phyloP scores from a whole-genome alignment of 37 sponge, comb jelly and placozoan species.

The Eunapius fragilis region DNA sequence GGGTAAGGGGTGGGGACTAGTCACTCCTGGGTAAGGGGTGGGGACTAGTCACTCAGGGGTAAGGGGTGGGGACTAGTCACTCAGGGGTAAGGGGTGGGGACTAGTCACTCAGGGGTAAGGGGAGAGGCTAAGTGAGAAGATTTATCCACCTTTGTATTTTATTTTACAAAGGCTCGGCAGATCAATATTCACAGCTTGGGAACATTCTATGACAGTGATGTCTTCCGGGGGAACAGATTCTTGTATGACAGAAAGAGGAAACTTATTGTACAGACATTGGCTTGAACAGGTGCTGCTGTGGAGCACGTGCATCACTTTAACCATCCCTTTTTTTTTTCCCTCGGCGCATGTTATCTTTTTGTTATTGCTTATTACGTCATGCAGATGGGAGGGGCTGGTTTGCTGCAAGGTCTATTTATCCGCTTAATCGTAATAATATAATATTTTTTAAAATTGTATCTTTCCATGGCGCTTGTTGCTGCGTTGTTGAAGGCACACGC shows the following conservation, averaged over 20 bases:
- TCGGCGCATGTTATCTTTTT: not conserved
- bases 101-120: no score
- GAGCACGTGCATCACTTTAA: not conserved
- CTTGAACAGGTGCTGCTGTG: not conserved
- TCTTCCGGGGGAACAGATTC: slow-evolving; percentile 86
- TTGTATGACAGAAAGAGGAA: slow-evolving; percentile 84
- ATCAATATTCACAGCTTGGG: slow-evolving; percentile 88
- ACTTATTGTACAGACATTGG: slow-evolving; percentile 62
- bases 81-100: no score
- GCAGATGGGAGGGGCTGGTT: not conserved
- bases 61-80: no score
- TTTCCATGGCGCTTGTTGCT: not conserved
- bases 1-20: no score
- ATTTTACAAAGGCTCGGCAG: slow-evolving; percentile 77
- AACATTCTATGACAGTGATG: slow-evolving; percentile 90
- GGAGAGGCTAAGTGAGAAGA: no score
- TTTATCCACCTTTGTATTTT: no score
- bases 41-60: no score
- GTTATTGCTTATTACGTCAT: not conserved
- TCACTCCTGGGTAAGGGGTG: no score
- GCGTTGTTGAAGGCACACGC: not conserved
- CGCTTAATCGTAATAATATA: not conserved
- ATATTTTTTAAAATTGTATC: no score
- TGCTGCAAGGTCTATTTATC: not conserved
- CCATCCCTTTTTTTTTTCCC: not conserved